Percentiles rank a stretch among this genome's conserved stretches.
Evolutionary conservation across 1,140 invertebrate genomes (phyloP).

Genomic region (Zaprionus davidi): DNA sequence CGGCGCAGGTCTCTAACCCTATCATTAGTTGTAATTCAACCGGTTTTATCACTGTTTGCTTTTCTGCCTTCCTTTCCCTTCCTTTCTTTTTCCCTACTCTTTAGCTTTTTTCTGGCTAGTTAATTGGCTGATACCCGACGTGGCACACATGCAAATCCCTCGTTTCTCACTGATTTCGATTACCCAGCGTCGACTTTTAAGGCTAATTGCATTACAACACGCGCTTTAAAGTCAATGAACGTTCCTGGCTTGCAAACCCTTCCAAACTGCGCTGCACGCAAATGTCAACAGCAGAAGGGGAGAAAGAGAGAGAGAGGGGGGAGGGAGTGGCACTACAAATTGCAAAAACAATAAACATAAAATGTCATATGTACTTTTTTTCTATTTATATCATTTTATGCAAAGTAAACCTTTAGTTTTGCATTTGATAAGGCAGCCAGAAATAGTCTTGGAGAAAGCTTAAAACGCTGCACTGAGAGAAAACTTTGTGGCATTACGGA

Average conservation of each 20-base stretch:
- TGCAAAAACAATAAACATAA: slow-evolving; percentile 41
- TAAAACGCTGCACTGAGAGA: slow-evolving; percentile 1
- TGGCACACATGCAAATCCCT: slow-evolving; percentile 64
- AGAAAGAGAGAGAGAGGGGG: background rate
- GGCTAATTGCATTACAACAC: slow-evolving; percentile 76
- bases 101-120: slow-evolving; percentile 13
- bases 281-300: slow-evolving; percentile 51
- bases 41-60: slow-evolving; percentile 23
- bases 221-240: slow-evolving; percentile 80
- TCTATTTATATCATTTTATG: slow-evolving; percentile 35
- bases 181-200: slow-evolving; percentile 31
- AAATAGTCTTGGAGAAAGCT: slow-evolving; percentile 1
- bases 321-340: slow-evolving; percentile 33
- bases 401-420: slow-evolving; percentile 34
- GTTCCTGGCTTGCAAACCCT: slow-evolving; percentile 28
- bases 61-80: background rate
- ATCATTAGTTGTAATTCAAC: slow-evolving; percentile 32
- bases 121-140: slow-evolving; percentile 51
- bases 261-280: slow-evolving; percentile 47
- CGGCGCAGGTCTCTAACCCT: background rate
- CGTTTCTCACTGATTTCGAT: slow-evolving; percentile 61
- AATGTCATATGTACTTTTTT: slow-evolving; percentile 25
- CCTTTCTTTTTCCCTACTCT: background rate
- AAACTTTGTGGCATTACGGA: background rate
- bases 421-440: background rate